Base-by-base conservation (phyloP, 23 tunicate genomes). In the Oikopleura dioica region DNA sequence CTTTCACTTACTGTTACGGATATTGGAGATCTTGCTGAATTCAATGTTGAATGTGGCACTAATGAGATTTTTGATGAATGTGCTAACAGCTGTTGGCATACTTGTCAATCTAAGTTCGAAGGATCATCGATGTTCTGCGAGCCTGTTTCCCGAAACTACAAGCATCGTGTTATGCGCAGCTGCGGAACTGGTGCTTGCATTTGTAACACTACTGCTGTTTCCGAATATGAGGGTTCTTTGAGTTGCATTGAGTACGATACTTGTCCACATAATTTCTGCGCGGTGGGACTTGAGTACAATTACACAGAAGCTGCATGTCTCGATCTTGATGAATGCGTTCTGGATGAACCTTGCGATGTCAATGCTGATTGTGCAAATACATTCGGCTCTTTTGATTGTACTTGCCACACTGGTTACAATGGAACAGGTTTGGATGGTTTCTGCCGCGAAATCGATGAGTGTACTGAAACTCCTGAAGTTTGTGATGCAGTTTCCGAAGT, bases 291-390 rank as follows among this genome's bases (percentile, higher is more conserved):
- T 21, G 55, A 9, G 21, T 44, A 9, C 55, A 21, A 44, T 21
- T 44, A 44, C 55, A 21, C 55, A 44, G 16, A 44, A 21, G 55
- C 9, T 21, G 16, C 21, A 9, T 77, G 79, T 30, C 37, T 77
- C 1, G 51, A 35, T 24, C 35, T 37, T 4, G 81, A 81, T n/a
- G 59, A 79, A 50, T 82, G 55, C 55, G n/a, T n/a, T n/a, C 55
- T 44, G 9, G 55, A 44, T 44, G 55, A 21, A 9, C 55, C 55
- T 9, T 44, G 55, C 55, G 16, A 38, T 38, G 24, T 50, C 29
- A 50, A 77, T n/a, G 50, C 79, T 9, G 75, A 38, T n/a, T 77
- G 79, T 50, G 0, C 28, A 77, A 77, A 77, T 50, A n/a, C 38
- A 0, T 24, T 5, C 50, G 79, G 79, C 0, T 30, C 75, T 36